phyloP scores from a whole-genome alignment of 2,113 vertebrate species.

The Meles meles region DNA sequence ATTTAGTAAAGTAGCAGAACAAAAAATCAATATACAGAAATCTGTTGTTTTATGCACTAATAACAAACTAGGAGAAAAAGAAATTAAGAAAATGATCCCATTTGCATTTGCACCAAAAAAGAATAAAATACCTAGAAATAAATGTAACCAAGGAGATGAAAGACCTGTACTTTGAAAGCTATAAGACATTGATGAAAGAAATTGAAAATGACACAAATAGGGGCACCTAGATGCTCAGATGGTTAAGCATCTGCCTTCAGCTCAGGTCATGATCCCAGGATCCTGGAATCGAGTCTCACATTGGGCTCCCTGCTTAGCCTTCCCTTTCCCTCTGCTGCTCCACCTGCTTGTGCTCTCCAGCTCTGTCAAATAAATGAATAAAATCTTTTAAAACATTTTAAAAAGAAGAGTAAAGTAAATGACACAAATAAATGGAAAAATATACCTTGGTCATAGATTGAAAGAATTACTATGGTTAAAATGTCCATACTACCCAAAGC shows the following conservation, averaged over 20 bases:
- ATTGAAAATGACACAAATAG: background rate
- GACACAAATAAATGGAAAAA: background rate
- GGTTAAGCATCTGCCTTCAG: no score
- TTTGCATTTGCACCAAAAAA: background rate
- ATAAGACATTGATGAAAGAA: background rate
- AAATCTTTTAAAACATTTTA: no score
- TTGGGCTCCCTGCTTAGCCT: no score
- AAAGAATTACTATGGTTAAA: background rate
- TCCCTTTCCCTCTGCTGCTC: no score
- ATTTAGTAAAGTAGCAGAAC: background rate
- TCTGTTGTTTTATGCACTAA: background rate
- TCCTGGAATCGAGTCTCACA: no score
- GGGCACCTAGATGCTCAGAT: no score
- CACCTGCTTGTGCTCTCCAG: no score
- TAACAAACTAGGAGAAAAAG: background rate
- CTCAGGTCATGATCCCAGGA: no score
- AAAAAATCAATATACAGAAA: background rate
- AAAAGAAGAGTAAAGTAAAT: background rate
- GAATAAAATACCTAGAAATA: background rate
- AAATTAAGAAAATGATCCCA: background rate
- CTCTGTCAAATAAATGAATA: no score
- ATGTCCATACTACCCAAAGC: background rate
- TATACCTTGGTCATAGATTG: background rate
- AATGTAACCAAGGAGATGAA: background rate
- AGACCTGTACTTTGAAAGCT: background rate